Percentiles rank a stretch among this genome's conserved stretches.
These are phyloP conservation scores for Capromys pilorides DNA, from an alignment of 2,797 vertebrate genomes.

Conservation along the genomic window DNA sequence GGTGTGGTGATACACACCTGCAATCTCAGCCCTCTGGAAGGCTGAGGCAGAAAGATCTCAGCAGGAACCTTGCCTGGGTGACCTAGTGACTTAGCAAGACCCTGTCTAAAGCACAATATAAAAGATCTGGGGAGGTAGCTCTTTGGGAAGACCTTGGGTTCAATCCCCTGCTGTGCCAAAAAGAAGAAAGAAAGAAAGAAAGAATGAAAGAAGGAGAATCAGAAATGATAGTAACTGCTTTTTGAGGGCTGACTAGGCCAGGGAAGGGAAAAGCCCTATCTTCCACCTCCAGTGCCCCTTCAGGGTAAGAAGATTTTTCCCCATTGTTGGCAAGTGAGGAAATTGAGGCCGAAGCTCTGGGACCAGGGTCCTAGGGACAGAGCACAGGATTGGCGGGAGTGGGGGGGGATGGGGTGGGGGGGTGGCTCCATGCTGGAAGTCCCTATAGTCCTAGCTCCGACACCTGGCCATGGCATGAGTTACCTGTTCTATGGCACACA, in stretches of 20 bases:
- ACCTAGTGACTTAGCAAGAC: not conserved
- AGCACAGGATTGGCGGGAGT: not conserved
- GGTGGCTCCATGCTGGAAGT: not conserved
- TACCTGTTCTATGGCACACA: not conserved
- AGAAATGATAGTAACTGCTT: not conserved
- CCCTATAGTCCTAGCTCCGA: too few relatives aligned
- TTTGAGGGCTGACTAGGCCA: too few relatives aligned
- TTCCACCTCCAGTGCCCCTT: not conserved
- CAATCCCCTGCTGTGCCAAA: not conserved
- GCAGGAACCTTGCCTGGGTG: not conserved
- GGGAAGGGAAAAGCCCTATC: not conserved
- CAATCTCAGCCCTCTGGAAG: not conserved
- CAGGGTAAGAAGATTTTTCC: not conserved
- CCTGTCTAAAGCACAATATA: not conserved
- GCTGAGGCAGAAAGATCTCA: not conserved
- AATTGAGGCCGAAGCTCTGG: not conserved
- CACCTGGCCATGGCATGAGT: not conserved
- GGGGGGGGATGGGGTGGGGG: too few relatives aligned
- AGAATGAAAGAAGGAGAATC: not conserved
- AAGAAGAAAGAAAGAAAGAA: not conserved
- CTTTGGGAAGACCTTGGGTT: not conserved
- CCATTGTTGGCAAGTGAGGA: not conserved
- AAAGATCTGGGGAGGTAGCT: not conserved
- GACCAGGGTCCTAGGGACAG: not conserved
- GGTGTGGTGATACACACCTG: too few relatives aligned